Conservation (phyloP, 2,797 vertebrate species). For the Allobates femoralis region DNA sequence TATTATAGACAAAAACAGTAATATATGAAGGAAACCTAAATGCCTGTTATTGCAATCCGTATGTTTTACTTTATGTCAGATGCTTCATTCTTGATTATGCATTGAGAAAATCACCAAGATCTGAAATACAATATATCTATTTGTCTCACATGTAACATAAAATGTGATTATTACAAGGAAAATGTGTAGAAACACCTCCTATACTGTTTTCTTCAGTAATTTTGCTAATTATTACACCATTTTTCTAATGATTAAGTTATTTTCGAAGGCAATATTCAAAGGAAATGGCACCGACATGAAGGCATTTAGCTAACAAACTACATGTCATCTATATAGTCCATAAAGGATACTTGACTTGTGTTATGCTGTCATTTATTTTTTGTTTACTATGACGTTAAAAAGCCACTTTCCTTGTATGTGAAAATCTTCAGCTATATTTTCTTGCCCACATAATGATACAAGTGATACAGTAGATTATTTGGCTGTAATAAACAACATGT, state of each 20-base stretch:
- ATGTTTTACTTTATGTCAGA: constrained; percentile 15
- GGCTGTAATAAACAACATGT: neutral
- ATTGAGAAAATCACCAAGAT: constrained; percentile 57
- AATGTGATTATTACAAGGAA: constrained; percentile 42
- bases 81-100: constrained; percentile 51
- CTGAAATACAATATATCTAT: constrained; percentile 8
- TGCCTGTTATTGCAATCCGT: constrained; percentile 16
- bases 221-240: constrained; percentile 36
- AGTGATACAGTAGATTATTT: neutral
- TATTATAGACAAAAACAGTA: neutral
- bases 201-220: constrained; percentile 32
- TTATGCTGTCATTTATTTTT: neutral
- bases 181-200: constrained; percentile 52
- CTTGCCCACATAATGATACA: neutral
- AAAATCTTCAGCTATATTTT: neutral
- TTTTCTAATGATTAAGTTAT: constrained; percentile 19
- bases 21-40: neutral
- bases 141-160: constrained; percentile 41
- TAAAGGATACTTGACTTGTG: neutral
- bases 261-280: constrained; percentile 14
- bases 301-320: neutral
- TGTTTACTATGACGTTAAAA: neutral
- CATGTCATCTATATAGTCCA: neutral
- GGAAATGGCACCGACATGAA: neutral
- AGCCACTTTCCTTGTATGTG: neutral